Base-by-base conservation (phyloP, 2,888 invertebrate species). In the Pristionchus exspectatus region DNA sequence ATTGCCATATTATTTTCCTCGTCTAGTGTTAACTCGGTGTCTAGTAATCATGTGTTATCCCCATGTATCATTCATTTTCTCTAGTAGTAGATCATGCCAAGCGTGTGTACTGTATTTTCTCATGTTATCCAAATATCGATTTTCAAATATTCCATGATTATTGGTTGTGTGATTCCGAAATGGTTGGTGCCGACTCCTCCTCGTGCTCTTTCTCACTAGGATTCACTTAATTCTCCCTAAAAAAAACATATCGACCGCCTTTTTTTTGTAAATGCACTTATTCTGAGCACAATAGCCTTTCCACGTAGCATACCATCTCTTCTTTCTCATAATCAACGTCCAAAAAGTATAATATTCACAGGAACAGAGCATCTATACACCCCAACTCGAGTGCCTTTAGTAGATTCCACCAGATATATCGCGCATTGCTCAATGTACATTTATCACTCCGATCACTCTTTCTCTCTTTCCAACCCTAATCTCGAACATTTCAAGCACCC, bases 371-470 rank as follows among this genome's bases (percentile, higher is more conserved):
- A 77, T 77, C 44, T 77, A 50, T 77, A 4, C n/a, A 44, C 33
- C 77, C 69, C 84, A 86, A 66, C 86, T 86, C 86, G 86, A 86
- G 86, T 86, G 86, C 66, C 86, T 66, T 86, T 86, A 27, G 18
- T 66, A 4, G 50, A 56, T 50, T 86, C 27, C 38, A n/a, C 21
- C 12, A 16, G 33, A n/a, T 38, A 38, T 38, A 21, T 86, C 30
- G 9, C n/a, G 27, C 24, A n/a, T 54, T 86, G 86, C 86, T 86
- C 86, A 86, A 66, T 86, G 86, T 86, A 86, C 86, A 86, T 59
- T 86, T 50, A 81, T 84, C 56, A 50, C n/a, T 56, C 56, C 84
- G 56, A 84, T 84, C 9, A 56, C 44, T 56, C 56, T 56, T 56
- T 56, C 30, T 84, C 84, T 84, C 84, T 84, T 83, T 38, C 77